Evolutionary conservation across 2,113 vertebrate genomes (phyloP).

Genomic region (Phyllostomus discolor): DNA sequence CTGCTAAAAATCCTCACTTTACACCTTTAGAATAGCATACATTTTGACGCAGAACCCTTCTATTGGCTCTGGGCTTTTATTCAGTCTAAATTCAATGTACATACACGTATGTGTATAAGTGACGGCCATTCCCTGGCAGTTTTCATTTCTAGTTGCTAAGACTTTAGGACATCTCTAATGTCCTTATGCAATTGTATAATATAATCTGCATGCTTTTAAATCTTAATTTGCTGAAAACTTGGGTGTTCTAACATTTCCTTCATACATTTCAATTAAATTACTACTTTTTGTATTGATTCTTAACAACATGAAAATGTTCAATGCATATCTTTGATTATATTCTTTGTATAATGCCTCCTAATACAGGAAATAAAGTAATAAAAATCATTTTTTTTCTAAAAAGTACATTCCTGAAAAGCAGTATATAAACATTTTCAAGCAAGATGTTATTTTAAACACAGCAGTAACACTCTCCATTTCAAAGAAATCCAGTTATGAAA

Average conservation of each 20-base stretch:
- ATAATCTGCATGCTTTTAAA: not conserved
- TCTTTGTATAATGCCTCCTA: not conserved
- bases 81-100: not conserved
- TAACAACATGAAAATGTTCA: not conserved
- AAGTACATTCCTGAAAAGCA: conserved; percentile 11
- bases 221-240: not conserved
- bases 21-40: not conserved
- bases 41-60: not conserved
- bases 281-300: not conserved
- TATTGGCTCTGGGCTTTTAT: not conserved
- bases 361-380: not conserved
- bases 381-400: not conserved
- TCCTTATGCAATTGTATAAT: not conserved
- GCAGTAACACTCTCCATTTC: not conserved
- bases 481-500: not conserved
- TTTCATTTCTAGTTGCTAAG: not conserved
- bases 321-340: not conserved
- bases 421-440: conserved; percentile 2
- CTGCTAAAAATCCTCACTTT: not conserved
- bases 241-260: not conserved
- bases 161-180: not conserved
- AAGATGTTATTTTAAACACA: not conserved
- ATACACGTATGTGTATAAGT: not conserved
- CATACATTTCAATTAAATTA: not conserved
- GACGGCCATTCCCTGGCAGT: not conserved